Percentiles rank a stretch among this genome's conserved stretches.
These are phyloP conservation scores for Sturnira hondurensis DNA, from an alignment of 2,113 vertebrate genomes.

Conservation along the genomic window DNA sequence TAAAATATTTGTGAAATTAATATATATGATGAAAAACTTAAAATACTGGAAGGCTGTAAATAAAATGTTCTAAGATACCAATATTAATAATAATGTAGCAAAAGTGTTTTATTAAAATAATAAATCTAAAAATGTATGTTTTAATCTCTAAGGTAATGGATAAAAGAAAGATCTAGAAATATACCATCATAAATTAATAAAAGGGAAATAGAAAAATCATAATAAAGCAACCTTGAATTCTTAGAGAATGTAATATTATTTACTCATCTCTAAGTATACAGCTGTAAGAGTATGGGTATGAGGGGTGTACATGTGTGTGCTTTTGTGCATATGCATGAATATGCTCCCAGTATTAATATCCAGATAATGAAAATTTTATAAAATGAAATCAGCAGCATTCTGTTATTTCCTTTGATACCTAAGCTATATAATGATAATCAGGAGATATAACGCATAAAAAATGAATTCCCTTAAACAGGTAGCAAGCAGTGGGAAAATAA, in stretches of 20 bases:
- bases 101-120: neutral
- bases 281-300: neutral
- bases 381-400: neutral
- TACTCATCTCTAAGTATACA: neutral
- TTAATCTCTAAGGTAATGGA: neutral
- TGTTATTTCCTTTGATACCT: neutral
- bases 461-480: neutral
- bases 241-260: neutral
- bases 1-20: neutral
- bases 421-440: neutral
- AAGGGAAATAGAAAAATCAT: neutral
- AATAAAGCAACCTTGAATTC: neutral
- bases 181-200: neutral
- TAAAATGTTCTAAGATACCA: neutral
- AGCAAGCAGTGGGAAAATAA: constrained; percentile 30
- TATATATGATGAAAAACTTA: neutral
- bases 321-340: neutral
- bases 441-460: neutral
- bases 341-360: neutral
- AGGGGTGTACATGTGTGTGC: neutral
- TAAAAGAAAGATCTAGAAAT: neutral
- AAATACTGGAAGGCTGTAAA: neutral
- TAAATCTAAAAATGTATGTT: neutral
- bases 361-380: neutral
- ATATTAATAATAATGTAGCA: neutral